Conservation (phyloP, 2,888 invertebrate species). For the Teleogryllus oceanicus region DNA sequence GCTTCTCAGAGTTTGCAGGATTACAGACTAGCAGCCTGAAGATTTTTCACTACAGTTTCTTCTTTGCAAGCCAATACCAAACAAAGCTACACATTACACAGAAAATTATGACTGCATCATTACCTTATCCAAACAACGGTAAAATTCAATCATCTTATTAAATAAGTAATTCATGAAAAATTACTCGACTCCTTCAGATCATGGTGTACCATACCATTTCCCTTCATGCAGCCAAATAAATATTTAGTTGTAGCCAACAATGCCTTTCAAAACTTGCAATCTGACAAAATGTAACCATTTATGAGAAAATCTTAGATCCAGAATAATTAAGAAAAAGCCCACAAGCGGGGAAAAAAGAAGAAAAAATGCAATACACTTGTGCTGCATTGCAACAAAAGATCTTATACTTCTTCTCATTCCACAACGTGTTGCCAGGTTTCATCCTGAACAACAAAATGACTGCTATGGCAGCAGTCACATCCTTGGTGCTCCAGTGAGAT, state of each 20-base stretch:
- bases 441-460: constrained; percentile 30
- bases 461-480: constrained; percentile 21
- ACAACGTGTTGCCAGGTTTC: constrained; percentile 30
- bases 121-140: background rate
- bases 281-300: constrained; percentile 8
- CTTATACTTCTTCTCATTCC: constrained; percentile 2
- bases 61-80: background rate
- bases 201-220: background rate
- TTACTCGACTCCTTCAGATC: background rate
- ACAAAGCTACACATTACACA: background rate
- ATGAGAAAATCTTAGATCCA: background rate
- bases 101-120: background rate
- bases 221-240: background rate
- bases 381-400: constrained; percentile 6
- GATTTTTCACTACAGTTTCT: background rate
- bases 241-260: background rate
- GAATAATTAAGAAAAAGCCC: background rate
- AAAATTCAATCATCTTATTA: background rate
- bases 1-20: background rate
- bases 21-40: background rate
- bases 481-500: constrained; percentile 26
- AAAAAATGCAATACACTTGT: background rate
- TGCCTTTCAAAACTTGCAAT: background rate
- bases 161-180: background rate
- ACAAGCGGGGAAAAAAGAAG: background rate